Evolutionary conservation across 1,140 invertebrate species (phyloP).

Genomic region (Bombus polaris): DNA sequence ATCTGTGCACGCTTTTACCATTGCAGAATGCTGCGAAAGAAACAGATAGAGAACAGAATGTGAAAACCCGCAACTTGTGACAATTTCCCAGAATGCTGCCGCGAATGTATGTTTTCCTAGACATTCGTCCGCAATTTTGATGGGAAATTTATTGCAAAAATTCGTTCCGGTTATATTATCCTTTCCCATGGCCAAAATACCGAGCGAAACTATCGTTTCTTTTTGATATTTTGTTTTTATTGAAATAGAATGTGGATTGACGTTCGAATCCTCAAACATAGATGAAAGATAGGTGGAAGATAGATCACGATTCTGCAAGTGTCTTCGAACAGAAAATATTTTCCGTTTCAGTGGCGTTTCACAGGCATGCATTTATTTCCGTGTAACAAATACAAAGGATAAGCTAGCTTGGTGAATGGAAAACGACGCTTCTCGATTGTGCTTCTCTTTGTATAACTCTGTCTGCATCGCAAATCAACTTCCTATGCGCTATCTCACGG

Average conservation of each 20-base stretch:
- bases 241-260: background rate
- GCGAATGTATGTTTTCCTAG: background rate
- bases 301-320: background rate
- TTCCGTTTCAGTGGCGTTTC: background rate
- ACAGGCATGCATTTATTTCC: slow-evolving; percentile 1
- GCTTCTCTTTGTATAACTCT: background rate
- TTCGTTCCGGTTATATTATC: background rate
- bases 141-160: slow-evolving; percentile 21
- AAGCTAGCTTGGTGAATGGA: slow-evolving; percentile 15
- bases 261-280: background rate
- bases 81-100: slow-evolving; percentile 1
- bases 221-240: background rate
- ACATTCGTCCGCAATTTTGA: background rate
- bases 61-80: slow-evolving; percentile 1
- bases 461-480: slow-evolving; percentile 38
- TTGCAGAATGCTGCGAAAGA: slow-evolving; percentile 4
- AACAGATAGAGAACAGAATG: slow-evolving; percentile 1
- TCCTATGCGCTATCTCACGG: background rate
- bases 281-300: too few species aligned
- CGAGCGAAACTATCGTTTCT: too few species aligned
- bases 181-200: background rate
- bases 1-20: background rate
- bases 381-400: background rate
- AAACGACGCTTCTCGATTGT: slow-evolving; percentile 9
- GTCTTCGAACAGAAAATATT: background rate